phyloP scores from a whole-genome alignment of 2,113 vertebrate species.

The Mesitornis unicolor region DNA sequence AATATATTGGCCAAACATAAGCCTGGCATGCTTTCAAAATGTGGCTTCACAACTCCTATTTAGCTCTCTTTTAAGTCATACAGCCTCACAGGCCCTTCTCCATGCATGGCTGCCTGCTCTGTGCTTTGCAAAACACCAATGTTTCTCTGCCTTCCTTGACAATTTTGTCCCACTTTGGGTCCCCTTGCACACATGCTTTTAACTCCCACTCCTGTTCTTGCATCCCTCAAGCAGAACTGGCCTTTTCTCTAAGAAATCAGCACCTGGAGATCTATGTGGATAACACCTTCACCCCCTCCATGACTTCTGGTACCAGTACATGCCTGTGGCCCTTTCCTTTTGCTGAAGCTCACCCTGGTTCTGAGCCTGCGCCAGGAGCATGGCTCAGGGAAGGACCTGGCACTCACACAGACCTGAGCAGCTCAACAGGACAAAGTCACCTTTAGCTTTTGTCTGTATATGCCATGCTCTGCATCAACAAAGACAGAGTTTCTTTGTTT shows the following conservation, averaged over 20 bases:
- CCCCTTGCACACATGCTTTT: neutral
- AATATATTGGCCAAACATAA: rapidly evolving
- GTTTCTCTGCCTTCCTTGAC: neutral
- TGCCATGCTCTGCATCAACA: neutral
- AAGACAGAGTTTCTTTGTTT: slow-evolving; percentile 30
- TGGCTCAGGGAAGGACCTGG: neutral
- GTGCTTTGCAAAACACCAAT: neutral
- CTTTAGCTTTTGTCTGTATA: neutral
- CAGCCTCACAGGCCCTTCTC: neutral
- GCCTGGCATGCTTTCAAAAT: neutral
- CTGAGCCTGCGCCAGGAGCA: rapidly evolving
- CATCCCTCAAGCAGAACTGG: neutral
- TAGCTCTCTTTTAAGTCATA: neutral
- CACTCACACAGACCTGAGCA: neutral
- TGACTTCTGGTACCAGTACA: neutral
- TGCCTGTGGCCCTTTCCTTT: neutral
- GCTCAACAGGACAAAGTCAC: neutral
- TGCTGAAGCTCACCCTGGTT: neutral
- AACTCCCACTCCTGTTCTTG: neutral
- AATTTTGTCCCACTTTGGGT: neutral
- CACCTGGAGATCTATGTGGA: neutral
- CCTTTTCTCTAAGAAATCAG: neutral
- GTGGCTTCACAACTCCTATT: neutral
- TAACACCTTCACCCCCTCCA: neutral
- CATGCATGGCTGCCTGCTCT: neutral